Conservation (phyloP, 2,888 invertebrate species). For the Antheraea yamamai region DNA sequence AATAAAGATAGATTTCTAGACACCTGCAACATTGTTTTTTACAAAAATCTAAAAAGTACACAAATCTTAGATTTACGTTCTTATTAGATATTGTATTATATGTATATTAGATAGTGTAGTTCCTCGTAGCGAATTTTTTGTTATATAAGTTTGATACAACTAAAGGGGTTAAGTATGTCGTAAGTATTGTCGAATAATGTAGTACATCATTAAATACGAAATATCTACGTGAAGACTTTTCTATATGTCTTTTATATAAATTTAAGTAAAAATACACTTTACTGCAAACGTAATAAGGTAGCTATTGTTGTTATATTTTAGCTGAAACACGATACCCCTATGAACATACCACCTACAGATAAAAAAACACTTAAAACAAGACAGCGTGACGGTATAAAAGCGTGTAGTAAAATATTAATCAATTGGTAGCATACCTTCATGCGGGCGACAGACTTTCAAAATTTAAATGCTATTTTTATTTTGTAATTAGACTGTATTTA, state of each 20-base stretch:
- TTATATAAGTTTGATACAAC: too few relatives aligned
- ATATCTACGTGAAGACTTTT: background rate
- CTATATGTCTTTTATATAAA: background rate
- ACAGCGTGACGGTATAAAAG: background rate
- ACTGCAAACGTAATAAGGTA: background rate
- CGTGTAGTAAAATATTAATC: background rate
- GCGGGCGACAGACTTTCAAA: background rate
- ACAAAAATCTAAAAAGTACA: too few relatives aligned
- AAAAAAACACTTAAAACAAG: background rate
- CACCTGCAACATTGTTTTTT: too few relatives aligned
- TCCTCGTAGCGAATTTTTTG: too few relatives aligned
- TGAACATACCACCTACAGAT: background rate
- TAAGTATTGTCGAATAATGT: background rate
- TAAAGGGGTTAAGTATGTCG: too few relatives aligned
- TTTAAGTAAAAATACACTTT: background rate
- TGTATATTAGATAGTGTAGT: too few relatives aligned
- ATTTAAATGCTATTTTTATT: background rate
- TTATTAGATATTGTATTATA: too few relatives aligned
- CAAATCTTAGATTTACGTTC: too few relatives aligned
- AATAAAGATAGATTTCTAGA: too few relatives aligned
- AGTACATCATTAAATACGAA: background rate
- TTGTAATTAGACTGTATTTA: background rate
- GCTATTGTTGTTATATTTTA: background rate
- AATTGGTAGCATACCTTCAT: background rate
- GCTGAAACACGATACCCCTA: background rate